Base-by-base conservation (phyloP, 2,888 invertebrate genomes). In the Lasioglossum malachurum region DNA sequence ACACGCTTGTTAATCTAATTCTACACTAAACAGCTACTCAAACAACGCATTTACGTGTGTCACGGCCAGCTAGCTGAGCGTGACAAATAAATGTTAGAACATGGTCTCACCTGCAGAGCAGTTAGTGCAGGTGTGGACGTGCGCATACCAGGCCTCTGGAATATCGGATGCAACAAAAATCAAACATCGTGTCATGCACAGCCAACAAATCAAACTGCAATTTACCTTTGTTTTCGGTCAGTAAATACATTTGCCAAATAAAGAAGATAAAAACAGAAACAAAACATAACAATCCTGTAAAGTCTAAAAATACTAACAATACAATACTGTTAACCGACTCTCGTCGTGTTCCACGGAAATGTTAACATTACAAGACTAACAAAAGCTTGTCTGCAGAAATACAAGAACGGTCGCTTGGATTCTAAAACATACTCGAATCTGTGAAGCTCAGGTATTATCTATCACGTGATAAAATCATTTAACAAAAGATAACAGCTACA, bases 101-200 rank as follows among this genome's bases (percentile, higher is more conserved):
- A 90, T 88, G 77, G 83, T 93, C 95, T 95, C 95, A 95, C 95
- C 95, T 95, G 95, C 93, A 94, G 80, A 88, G 94, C 92, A 86
- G 92, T 93, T 93, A 93, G 92, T 88, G 93, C 94, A 93, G 94
- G 94, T 92, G 94, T 92, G 71, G 93, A 89, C 83, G 93, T 93
- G 89, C 93, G 94, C 86, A 93, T 91, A 91, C 93, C 93, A 88
- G 93, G 84, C 92, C 91, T 93, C 94, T 94, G 95, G 90, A 94
- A 94, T 92, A 89, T 93, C 84, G 92, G 91, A 93, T 92, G 92
- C 91, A 91, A 93, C 91, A 92, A 91, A 92, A 87, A 91, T 87
- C 90, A 84, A 92, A 44, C 73, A 78, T 86, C 67, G 67, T 78
- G 46, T 91, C 92, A 92, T 92, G 93, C 92, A 87, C 81, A 84